These are phyloP conservation scores for Myripristis jacobus DNA, from an alignment of 2,797 vertebrate species.

Conservation along the genomic window DNA sequence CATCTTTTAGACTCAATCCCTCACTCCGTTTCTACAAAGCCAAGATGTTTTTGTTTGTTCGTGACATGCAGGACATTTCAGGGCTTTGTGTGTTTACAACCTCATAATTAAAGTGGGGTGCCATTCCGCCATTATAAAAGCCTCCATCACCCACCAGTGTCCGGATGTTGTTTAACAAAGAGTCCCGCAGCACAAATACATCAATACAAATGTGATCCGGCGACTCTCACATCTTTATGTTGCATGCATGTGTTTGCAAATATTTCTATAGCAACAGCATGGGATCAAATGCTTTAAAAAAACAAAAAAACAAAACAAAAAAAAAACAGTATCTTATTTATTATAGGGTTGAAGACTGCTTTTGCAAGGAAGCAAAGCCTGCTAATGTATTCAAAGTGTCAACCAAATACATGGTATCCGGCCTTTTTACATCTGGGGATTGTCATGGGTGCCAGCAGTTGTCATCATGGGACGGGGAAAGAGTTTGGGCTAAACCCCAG, in stretches of 20 bases:
- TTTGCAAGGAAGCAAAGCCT: slow-evolving; percentile 13
- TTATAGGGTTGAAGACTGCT: slow-evolving; percentile 21
- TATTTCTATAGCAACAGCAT: slow-evolving; percentile 21
- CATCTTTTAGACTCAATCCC: slow-evolving; percentile 15
- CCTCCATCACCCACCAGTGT: slow-evolving; percentile 21
- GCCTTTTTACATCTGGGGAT: slow-evolving; percentile 6
- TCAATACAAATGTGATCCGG: slow-evolving; percentile 24
- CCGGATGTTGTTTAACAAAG: slow-evolving; percentile 36
- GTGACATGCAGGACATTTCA: slow-evolving; percentile 39
- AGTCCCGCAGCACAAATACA: slow-evolving; percentile 34
- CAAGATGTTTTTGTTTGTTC: slow-evolving; percentile 57
- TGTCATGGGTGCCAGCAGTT: slow-evolving; percentile 21
- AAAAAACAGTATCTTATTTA: slow-evolving; percentile 19
- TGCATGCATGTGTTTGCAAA: slow-evolving; percentile 29
- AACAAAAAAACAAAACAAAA: slow-evolving; percentile 1
- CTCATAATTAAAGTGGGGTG: slow-evolving; percentile 38
- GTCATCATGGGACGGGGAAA: slow-evolving; percentile 23
- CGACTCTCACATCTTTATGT: slow-evolving; percentile 7
- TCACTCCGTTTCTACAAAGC: slow-evolving; percentile 10
- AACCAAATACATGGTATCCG: slow-evolving; percentile 8
- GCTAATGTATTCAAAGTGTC: slow-evolving; percentile 15
- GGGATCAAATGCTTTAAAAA: slow-evolving; percentile 14
- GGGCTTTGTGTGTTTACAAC: slow-evolving; percentile 53
- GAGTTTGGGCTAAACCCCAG: slow-evolving; percentile 44
- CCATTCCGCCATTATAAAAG: slow-evolving; percentile 52